Base-by-base conservation (phyloP, 2,113 vertebrate genomes). In the Notechis scutatus region DNA sequence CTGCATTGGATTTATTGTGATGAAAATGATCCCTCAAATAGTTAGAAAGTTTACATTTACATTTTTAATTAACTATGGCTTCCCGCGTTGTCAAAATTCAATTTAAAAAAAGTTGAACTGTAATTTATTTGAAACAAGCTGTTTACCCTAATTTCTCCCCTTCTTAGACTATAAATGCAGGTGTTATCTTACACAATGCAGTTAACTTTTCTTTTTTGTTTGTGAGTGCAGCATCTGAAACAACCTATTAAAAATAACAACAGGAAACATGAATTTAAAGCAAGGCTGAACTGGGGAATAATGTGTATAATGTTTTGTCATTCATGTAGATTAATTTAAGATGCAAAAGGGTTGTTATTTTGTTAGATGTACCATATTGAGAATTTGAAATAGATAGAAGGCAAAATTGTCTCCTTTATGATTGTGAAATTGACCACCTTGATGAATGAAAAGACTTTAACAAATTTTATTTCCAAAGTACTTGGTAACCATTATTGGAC, bases 141-240 rank as follows among this genome's bases (percentile, higher is more conserved):
- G 47, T 3, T 26, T 81, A 21, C 34, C 2, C 6, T 20, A 39
- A 81, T 34, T 39, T 81, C 34, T 81, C 34, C 18, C 69, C 34
- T 81, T 39, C 74, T 39, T 39, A 42, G 74, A 8, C 1, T 15
- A n/a, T 2, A 81, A 20, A 39, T 81, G 69, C 57, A 90, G 4
- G 24, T n/a, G n/a, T 96, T 88, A 94, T 92, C 94, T 92, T 93
- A 92, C 93, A 86, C 52, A 69, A n/a, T 69, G 29, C 64, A 69
- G 64, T 69, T n/a, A 69, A 69, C 12, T 69, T 69, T 29, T 11
- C 4, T 64, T 64, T 26, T 56, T 20, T 61, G 4, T 20, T 61
- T 50, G 94, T 92, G n/a, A 92, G 29, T 42, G 89, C 20, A 92
- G 50, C 89, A 57, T 24, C 0, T 50, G 45, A 21, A 92, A 57